These are phyloP conservation scores for Betta splendens DNA, from an alignment of 2,797 vertebrate genomes.

Conservation along the genomic window DNA sequence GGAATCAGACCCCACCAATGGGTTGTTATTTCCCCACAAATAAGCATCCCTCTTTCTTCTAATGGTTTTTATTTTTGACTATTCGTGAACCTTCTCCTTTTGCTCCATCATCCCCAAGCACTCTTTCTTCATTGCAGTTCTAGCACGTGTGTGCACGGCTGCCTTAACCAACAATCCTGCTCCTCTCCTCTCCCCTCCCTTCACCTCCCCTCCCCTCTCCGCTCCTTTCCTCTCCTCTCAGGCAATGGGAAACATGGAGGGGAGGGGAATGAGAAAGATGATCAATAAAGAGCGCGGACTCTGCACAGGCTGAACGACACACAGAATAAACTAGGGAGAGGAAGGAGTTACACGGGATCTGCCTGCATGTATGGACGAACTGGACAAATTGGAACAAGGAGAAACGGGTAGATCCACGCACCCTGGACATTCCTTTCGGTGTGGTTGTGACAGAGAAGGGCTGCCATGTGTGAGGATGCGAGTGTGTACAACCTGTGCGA, in stretches of 20 bases:
- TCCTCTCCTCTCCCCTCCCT: conserved; percentile 50
- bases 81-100: conserved; percentile 11
- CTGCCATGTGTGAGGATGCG: conserved; percentile 14
- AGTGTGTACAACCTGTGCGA: conserved; percentile 49
- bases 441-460: conserved; percentile 26
- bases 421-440: conserved; percentile 45
- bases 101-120: conserved; percentile 13
- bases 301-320: conserved; percentile 57
- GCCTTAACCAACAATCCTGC: too few relatives aligned
- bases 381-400: conserved; percentile 72
- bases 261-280: conserved; percentile 65
- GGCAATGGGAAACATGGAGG: conserved; percentile 54
- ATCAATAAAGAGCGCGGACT: conserved; percentile 74
- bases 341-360: conserved; percentile 44
- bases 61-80: conserved; percentile 23
- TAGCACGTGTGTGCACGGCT: conserved; percentile 44
- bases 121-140: conserved; percentile 46
- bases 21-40: conserved; percentile 10
- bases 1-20: conserved; percentile 6
- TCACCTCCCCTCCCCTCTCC: too few relatives aligned
- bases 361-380: conserved; percentile 65
- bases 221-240: conserved; percentile 50
- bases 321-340: conserved; percentile 21
- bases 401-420: conserved; percentile 66
- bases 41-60: conserved; percentile 17